A percentile compares a stretch with the other conserved stretches of the same genome.
phyloP scores from a whole-genome alignment of 2,797 vertebrate genomes.

The Amblyopsis hoosieri region DNA sequence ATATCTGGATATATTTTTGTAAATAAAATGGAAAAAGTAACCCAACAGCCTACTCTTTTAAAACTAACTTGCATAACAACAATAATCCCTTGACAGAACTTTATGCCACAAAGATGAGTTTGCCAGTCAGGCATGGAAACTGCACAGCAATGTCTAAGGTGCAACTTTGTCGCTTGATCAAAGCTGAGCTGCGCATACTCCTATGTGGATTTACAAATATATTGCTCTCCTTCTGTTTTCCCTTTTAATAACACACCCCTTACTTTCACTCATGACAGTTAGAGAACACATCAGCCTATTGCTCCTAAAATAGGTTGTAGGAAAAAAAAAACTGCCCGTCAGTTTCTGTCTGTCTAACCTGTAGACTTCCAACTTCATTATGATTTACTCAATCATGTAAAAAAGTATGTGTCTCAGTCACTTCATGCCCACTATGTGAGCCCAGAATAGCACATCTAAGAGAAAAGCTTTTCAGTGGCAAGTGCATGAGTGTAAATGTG shows the following conservation, averaged over 20 bases:
- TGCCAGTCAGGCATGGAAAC: too few relatives aligned
- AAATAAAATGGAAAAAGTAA: too few relatives aligned
- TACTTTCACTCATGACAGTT: too few relatives aligned
- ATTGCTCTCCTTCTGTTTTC: background rate
- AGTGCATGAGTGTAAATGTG: constrained; percentile 1
- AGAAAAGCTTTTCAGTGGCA: background rate
- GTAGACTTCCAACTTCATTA: background rate
- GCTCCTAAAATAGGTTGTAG: background rate
- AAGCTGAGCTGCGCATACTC: too few relatives aligned
- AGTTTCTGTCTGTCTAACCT: background rate
- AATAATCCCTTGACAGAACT: too few relatives aligned
- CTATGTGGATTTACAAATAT: background rate
- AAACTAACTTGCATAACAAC: too few relatives aligned
- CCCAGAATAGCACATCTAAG: constrained; percentile 15
- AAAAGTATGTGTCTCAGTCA: constrained; percentile 10
- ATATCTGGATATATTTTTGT: too few relatives aligned
- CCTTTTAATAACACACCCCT: background rate
- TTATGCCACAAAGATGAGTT: too few relatives aligned
- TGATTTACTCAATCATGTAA: too few relatives aligned
- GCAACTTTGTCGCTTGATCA: too few relatives aligned
- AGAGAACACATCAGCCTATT: background rate
- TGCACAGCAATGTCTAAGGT: too few relatives aligned
- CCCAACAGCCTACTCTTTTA: too few relatives aligned
- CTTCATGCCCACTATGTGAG: constrained; percentile 45
- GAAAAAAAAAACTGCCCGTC: background rate